Percentiles rank a stretch among this genome's conserved stretches.
phyloP scores from a whole-genome alignment of 2,888 invertebrate genomes.

The Diarsia brunnea region DNA sequence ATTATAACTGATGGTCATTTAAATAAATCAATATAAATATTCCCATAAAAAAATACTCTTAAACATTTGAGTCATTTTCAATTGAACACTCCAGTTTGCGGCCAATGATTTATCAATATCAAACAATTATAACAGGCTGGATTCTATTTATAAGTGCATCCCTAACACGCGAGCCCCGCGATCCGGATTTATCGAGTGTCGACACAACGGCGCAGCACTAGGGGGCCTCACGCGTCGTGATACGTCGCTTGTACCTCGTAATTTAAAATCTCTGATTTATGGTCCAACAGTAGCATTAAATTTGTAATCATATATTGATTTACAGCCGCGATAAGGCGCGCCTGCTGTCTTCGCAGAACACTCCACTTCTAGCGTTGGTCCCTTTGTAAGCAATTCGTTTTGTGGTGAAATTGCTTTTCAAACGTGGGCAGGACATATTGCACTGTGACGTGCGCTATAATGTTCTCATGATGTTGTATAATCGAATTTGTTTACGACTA shows the following conservation, averaged over 20 bases:
- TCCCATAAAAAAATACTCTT: constrained; percentile 39
- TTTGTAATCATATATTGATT: constrained; percentile 91
- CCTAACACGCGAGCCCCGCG: constrained; percentile 69
- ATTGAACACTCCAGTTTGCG: constrained; percentile 59
- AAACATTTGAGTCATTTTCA: constrained; percentile 66
- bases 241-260: constrained; percentile 88
- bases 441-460: constrained; percentile 60
- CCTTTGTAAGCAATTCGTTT: constrained; percentile 73
- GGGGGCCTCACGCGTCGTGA: constrained; percentile 89
- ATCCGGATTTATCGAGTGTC: constrained; percentile 85
- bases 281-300: constrained; percentile 90
- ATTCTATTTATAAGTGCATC: constrained; percentile 70
- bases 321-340: constrained; percentile 88
- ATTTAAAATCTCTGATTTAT: constrained; percentile 90
- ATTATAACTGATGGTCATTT: constrained; percentile 4
- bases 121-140: constrained; percentile 73
- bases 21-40: constrained; percentile 58
- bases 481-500: constrained; percentile 69
- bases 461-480: constrained; percentile 67
- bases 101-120: constrained; percentile 72
- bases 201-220: constrained; percentile 88
- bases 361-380: constrained; percentile 78
- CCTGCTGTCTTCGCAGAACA: constrained; percentile 87
- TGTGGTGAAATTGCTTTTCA: constrained; percentile 82
- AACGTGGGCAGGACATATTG: constrained; percentile 71